phyloP scores from a whole-genome alignment of 2,888 invertebrate genomes.

The Pammene aurita region DNA sequence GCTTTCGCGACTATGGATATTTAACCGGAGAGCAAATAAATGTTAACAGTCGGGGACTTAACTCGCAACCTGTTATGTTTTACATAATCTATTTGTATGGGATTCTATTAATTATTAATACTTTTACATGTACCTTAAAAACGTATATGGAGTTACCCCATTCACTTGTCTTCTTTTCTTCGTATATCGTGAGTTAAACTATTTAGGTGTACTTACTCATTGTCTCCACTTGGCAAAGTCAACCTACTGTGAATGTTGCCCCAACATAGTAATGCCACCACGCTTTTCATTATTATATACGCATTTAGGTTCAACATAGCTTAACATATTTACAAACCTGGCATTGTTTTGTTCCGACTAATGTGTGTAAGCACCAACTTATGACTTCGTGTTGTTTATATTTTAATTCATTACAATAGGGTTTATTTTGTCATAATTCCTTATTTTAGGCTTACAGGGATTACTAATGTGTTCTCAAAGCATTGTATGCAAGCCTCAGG shows the following conservation, averaged over 20 bases:
- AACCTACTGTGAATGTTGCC: conserved; percentile 45
- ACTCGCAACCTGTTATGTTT: no score
- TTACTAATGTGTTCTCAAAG: conserved; percentile 53
- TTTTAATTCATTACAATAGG: conserved; percentile 26
- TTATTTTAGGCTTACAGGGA: conserved; percentile 34
- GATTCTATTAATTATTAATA: no score
- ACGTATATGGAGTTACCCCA: background rate
- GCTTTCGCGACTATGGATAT: no score
- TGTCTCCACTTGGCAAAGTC: conserved; percentile 62
- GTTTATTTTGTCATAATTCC: conserved; percentile 42
- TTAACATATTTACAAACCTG: background rate
- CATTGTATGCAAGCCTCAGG: conserved; percentile 60
- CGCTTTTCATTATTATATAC: background rate
- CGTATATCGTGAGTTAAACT: conserved; percentile 51
- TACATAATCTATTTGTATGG: no score
- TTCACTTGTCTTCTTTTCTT: conserved; percentile 43
- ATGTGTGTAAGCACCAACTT: conserved; percentile 32
- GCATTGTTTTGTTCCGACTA: conserved; percentile 14
- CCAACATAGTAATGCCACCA: conserved; percentile 45
- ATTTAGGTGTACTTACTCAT: conserved; percentile 58
- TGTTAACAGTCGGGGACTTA: no score
- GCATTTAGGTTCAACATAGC: conserved; percentile 4
- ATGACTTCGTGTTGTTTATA: background rate
- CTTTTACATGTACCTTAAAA: no score
- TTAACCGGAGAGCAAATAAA: no score